These are phyloP conservation scores for Xiphophorus maculatus DNA, from an alignment of 2,113 vertebrate genomes.

Conservation along the genomic window DNA sequence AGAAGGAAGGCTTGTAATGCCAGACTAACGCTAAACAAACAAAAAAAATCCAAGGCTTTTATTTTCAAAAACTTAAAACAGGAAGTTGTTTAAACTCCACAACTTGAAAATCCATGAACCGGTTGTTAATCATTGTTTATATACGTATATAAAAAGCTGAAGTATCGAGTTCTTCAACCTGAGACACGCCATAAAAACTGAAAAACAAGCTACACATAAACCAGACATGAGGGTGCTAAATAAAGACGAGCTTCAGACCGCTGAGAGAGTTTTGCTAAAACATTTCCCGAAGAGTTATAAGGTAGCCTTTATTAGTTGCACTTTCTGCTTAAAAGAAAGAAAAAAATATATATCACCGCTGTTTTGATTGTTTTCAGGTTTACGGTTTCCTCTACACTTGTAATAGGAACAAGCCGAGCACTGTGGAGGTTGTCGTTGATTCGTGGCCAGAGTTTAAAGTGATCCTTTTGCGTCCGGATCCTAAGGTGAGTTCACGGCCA, in stretches of 20 bases:
- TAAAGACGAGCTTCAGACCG: slow-evolving; percentile 49
- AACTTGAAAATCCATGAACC: no score
- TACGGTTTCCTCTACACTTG: slow-evolving; percentile 57
- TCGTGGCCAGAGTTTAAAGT: slow-evolving; percentile 72
- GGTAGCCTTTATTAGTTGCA: slow-evolving; percentile 32
- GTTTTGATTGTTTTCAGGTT: slow-evolving; percentile 37
- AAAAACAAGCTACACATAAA: not conserved
- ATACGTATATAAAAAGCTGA: not conserved
- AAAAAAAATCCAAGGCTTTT: not conserved
- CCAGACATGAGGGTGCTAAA: slow-evolving; percentile 65
- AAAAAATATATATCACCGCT: not conserved
- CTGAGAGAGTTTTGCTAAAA: slow-evolving; percentile 54
- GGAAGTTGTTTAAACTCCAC: not conserved
- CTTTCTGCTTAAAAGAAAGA: not conserved
- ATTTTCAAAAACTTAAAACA: not conserved
- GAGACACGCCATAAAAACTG: not conserved
- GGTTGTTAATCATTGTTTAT: not conserved
- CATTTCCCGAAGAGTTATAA: slow-evolving; percentile 61
- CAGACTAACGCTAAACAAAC: no score
- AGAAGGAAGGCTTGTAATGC: no score
- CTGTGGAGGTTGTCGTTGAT: slow-evolving; percentile 63
- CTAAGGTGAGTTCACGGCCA: slow-evolving; percentile 24
- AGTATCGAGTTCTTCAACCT: not conserved
- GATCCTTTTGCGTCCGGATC: slow-evolving; percentile 54
- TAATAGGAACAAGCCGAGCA: slow-evolving; percentile 61